phyloP scores from a whole-genome alignment of 2,113 vertebrate genomes.

The Pangasianodon gigas region DNA sequence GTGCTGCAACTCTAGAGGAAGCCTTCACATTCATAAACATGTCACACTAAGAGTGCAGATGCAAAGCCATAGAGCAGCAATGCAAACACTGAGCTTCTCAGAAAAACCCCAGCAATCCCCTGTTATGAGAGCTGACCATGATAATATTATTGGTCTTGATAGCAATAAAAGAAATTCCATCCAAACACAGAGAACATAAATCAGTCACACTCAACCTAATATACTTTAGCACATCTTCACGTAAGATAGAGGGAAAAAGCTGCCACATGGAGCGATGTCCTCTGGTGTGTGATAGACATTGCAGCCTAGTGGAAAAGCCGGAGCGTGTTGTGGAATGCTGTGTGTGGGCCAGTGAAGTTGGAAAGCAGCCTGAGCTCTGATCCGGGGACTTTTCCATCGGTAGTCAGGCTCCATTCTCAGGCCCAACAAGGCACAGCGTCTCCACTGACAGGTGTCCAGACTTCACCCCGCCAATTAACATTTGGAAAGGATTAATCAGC shows the following conservation, averaged over 20 bases:
- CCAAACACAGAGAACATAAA: constrained; percentile 49
- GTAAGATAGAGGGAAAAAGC: not conserved
- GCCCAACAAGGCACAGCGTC: constrained; percentile 57
- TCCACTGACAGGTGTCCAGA: constrained; percentile 75
- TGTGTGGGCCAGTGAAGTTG: constrained; percentile 44
- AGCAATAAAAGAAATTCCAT: constrained; percentile 54
- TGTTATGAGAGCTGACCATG: constrained; percentile 64
- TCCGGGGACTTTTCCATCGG: constrained; percentile 43
- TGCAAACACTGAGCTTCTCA: constrained; percentile 25
- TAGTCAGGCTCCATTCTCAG: constrained; percentile 60
- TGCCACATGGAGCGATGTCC: constrained; percentile 40
- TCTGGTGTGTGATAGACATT: constrained; percentile 41
- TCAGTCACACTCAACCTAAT: constrained; percentile 49
- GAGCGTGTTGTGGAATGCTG: constrained; percentile 35
- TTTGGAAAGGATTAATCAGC: constrained; percentile 77
- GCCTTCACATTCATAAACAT: constrained; percentile 51
- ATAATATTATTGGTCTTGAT: constrained; percentile 50
- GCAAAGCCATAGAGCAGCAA: constrained; percentile 11
- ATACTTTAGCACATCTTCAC: constrained; percentile 44
- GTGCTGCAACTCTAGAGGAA: constrained; percentile 66
- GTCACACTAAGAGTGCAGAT: constrained; percentile 16
- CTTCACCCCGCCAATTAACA: constrained; percentile 76
- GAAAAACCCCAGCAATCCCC: constrained; percentile 40
- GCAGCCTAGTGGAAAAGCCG: constrained; percentile 15
- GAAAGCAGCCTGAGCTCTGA: constrained; percentile 50